These are phyloP conservation scores for Anneissia japonica DNA, from an alignment of 35 echinoderm and acorn worm genomes.

Conservation along the genomic window DNA sequence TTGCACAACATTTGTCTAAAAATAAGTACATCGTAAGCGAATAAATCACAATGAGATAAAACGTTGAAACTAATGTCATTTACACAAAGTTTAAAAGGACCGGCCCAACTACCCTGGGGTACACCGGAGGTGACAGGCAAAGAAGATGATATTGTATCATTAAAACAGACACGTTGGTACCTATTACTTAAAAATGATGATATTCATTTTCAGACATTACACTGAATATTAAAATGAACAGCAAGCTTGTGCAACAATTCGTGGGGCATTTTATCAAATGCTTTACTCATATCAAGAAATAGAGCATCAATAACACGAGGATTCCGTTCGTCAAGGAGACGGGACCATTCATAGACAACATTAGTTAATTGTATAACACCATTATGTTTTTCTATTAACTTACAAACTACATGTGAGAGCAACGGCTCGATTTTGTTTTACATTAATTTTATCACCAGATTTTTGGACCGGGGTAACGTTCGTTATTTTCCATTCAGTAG, in stretches of 20 bases:
- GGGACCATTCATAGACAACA: not conserved
- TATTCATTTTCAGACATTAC: not conserved
- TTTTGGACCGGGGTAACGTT: not conserved
- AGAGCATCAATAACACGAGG: too few relatives aligned
- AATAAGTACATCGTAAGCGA: conserved; percentile 22
- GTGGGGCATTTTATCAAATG: too few relatives aligned
- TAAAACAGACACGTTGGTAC: not conserved
- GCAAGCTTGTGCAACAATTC: not conserved
- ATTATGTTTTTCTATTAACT: too few relatives aligned
- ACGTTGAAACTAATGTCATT: conserved; percentile 15
- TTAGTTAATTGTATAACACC: not conserved
- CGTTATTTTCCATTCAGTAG: not conserved
- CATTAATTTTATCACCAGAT: not conserved
- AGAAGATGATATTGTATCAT: not conserved
- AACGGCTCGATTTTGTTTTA: not conserved
- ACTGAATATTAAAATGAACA: not conserved
- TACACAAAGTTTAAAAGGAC: conserved; percentile 23
- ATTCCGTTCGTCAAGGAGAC: not conserved
- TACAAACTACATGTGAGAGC: not conserved
- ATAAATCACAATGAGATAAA: conserved; percentile 9
- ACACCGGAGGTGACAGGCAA: conserved; percentile 1
- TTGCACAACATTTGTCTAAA: conserved; percentile 6
- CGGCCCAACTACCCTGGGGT: conserved; percentile 13
- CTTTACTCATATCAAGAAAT: too few relatives aligned
- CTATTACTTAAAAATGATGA: not conserved